These are phyloP conservation scores for Eurystomus gularis DNA, from an alignment of 2,113 vertebrate species.

Conservation along the genomic window DNA sequence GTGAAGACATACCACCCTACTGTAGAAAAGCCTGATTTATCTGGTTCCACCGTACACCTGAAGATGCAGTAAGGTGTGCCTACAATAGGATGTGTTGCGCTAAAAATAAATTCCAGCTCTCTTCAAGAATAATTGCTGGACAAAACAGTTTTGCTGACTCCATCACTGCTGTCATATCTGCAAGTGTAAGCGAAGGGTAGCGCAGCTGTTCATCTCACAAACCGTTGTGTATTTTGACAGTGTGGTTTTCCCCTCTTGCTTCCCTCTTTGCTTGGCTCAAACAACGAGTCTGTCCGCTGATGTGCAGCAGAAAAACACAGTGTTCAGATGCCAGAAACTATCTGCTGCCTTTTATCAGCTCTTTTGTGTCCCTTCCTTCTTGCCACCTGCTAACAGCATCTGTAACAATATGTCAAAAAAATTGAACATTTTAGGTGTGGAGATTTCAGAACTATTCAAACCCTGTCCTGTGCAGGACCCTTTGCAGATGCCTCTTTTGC, in stretches of 20 bases:
- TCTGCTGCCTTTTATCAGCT: constrained; percentile 3
- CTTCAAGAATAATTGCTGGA: background rate
- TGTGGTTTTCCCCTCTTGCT: constrained; percentile 37
- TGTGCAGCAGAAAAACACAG: background rate
- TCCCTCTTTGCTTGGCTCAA: constrained; percentile 4
- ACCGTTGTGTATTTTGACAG: background rate
- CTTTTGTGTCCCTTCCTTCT: background rate
- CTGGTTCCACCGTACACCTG: background rate
- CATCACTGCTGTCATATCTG: background rate
- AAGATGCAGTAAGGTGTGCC: background rate
- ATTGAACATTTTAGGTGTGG: background rate
- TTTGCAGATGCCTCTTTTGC: background rate
- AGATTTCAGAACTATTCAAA: background rate
- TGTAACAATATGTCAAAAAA: background rate
- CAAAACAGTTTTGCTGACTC: background rate
- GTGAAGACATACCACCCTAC: background rate
- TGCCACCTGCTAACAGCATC: background rate
- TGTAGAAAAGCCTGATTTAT: background rate
- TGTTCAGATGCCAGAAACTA: background rate
- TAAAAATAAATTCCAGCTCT: background rate
- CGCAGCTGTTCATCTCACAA: background rate
- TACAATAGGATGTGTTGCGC: background rate
- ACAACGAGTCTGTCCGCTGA: background rate
- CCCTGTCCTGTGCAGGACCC: no score
- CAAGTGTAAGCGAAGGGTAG: background rate